These are phyloP conservation scores for Hydrocynus forskahlii DNA, from an alignment of 2,797 vertebrate genomes.

Conservation along the genomic window DNA sequence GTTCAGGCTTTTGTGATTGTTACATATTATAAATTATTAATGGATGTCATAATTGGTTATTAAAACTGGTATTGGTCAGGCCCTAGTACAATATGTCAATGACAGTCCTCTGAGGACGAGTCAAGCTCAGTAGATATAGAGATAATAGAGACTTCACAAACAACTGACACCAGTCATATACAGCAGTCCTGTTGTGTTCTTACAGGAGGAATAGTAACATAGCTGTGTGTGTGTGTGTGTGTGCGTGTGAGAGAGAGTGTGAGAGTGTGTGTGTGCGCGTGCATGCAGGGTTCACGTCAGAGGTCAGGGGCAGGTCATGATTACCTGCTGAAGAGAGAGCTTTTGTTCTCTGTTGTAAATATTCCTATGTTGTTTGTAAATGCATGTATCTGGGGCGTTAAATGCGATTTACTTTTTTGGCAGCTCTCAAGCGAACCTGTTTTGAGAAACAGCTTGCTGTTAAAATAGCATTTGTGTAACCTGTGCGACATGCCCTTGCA, in stretches of 20 bases:
- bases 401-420: slow-evolving; percentile 5
- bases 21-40: neutral
- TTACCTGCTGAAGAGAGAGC: slow-evolving; percentile 18
- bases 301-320: slow-evolving; percentile 19
- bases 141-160: no score
- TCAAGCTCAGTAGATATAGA: no score
- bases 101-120: no score
- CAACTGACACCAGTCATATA: no score
- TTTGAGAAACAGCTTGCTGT: neutral
- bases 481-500: neutral
- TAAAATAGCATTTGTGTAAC: slow-evolving; percentile 20
- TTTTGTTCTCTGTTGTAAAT: slow-evolving; percentile 10
- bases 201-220: neutral
- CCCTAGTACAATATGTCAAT: no score
- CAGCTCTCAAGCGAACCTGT: slow-evolving; percentile 6
- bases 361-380: slow-evolving; percentile 17
- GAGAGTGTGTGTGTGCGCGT: neutral
- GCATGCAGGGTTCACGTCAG: neutral
- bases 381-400: neutral
- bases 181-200: no score
- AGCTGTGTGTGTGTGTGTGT: neutral
- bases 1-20: no score
- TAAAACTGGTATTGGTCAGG: no score
- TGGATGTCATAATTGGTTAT: no score
- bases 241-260: neutral